Percentiles rank a stretch among this genome's conserved stretches.
Conservation (phyloP, 1,140 invertebrate species). For the Agrypnia vestita region DNA sequence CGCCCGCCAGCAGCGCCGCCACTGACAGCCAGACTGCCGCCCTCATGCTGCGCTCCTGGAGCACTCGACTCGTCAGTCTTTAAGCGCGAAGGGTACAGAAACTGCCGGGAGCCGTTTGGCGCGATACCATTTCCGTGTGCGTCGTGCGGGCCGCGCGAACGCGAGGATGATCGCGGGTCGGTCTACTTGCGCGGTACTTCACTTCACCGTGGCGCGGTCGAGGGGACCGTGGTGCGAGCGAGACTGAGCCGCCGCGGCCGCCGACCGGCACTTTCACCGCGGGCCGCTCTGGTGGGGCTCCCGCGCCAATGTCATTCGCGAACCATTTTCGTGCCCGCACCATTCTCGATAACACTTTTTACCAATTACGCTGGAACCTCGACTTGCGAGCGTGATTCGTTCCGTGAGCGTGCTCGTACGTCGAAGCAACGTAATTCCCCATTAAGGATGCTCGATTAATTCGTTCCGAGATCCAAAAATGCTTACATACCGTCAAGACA, state of each 20-base stretch:
- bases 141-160: background rate
- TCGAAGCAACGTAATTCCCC: no score
- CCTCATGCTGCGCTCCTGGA: conserved; percentile 8
- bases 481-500: no score
- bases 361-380: no score
- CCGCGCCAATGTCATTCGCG: conserved; percentile 23
- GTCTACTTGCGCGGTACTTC: background rate
- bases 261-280: conserved; percentile 24
- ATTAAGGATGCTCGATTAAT: no score
- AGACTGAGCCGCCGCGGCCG: conserved; percentile 17
- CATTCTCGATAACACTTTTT: conserved; percentile 11
- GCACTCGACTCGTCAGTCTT: conserved; percentile 9
- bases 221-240: conserved; percentile 7
- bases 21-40: conserved; percentile 23
- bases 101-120: background rate
- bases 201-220: background rate
- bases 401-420: no score
- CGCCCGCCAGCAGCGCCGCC: conserved; percentile 15
- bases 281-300: conserved; percentile 16
- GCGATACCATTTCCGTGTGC: conserved; percentile 8
- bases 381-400: no score
- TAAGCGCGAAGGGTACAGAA: conserved; percentile 4
- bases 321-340: conserved; percentile 1
- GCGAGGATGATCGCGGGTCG: background rate
- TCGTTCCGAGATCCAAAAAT: no score